Percentiles rank a stretch among this genome's conserved stretches.
These are phyloP conservation scores for Ammodramus savannarum DNA, from an alignment of 2,113 vertebrate genomes.

Conservation along the genomic window DNA sequence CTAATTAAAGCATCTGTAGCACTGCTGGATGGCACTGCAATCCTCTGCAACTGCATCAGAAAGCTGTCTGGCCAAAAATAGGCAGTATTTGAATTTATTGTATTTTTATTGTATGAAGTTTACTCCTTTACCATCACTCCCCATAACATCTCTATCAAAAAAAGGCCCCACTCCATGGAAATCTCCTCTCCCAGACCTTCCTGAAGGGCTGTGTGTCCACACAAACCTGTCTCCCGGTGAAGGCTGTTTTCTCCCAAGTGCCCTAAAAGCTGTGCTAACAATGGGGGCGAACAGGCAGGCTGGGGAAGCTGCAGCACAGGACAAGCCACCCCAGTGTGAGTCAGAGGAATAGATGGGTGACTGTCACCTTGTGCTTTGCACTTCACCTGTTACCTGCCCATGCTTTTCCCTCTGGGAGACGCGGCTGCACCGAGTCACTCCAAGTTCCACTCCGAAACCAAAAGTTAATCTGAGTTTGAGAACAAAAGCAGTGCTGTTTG, in stretches of 20 bases:
- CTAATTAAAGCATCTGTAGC: background rate
- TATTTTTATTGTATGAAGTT: background rate
- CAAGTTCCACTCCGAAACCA: constrained; percentile 31
- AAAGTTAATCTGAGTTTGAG: constrained; percentile 81
- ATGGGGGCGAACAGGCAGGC: background rate
- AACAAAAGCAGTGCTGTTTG: constrained; percentile 88
- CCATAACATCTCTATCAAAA: background rate
- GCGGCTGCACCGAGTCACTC: background rate
- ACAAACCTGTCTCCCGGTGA: background rate
- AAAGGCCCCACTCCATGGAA: background rate
- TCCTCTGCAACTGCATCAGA: background rate
- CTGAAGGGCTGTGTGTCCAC: background rate
- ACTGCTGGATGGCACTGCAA: background rate
- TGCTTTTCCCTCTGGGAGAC: background rate
- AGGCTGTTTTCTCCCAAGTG: background rate
- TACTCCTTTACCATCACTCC: background rate
- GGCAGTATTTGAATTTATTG: background rate
- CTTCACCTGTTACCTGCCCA: background rate
- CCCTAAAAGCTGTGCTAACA: background rate
- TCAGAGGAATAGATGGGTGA: rapidly evolving
- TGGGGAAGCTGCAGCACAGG: background rate
- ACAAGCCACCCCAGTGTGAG: rapidly evolving
- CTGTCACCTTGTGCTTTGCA: background rate
- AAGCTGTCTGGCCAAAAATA: background rate
- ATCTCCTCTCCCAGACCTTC: background rate